Percentiles rank a stretch among this genome's conserved stretches.
Evolutionary conservation across 2,797 vertebrate genomes (phyloP).

Genomic region (Poecilia gillii): DNA sequence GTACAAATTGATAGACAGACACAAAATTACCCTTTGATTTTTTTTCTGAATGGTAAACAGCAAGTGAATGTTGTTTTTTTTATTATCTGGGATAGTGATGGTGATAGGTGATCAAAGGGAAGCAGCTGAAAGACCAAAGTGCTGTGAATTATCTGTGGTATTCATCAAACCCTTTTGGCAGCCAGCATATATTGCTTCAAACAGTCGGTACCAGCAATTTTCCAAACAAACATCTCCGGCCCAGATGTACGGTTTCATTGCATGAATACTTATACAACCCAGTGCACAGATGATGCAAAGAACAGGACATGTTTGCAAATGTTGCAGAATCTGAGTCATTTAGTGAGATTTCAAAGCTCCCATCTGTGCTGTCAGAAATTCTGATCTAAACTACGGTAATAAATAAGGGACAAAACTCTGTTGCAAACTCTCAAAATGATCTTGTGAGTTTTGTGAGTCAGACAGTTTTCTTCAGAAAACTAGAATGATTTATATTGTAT

Average conservation of each 20-base stretch:
- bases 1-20: neutral
- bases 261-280: neutral
- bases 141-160: slow-evolving; percentile 31
- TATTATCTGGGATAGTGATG: slow-evolving; percentile 7
- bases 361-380: neutral
- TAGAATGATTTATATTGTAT: neutral
- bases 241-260: neutral
- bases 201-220: slow-evolving; percentile 41
- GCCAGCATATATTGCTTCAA: slow-evolving; percentile 24
- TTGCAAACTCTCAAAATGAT: neutral
- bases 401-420: neutral
- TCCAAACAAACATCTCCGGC: slow-evolving; percentile 20
- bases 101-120: slow-evolving; percentile 43
- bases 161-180: slow-evolving; percentile 47
- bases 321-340: neutral
- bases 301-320: neutral
- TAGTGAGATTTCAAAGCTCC: neutral
- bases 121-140: slow-evolving; percentile 37
- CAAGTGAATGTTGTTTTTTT: neutral
- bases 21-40: neutral
- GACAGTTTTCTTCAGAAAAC: neutral
- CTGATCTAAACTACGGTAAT: neutral
- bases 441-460: neutral
- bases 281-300: slow-evolving; percentile 1
- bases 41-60: neutral